Conservation (phyloP, 2,888 invertebrate species). For the Noctua comes region DNA sequence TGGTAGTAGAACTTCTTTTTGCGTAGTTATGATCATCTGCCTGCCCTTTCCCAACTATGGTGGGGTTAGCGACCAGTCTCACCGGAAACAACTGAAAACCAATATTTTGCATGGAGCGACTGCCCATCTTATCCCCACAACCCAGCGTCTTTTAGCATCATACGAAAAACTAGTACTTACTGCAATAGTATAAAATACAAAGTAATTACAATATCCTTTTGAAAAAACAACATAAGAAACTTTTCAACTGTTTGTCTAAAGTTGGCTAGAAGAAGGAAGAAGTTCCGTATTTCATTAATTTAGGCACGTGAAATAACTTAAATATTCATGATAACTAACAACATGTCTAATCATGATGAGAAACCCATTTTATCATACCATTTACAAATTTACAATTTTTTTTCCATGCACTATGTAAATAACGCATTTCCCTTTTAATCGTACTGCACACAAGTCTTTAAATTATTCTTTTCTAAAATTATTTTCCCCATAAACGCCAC, state of each 20-base stretch:
- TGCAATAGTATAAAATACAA: not conserved
- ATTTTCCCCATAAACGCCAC: conserved; percentile 3
- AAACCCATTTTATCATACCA: not conserved
- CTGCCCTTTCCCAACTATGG: not conserved
- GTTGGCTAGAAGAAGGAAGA: not conserved
- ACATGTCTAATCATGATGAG: not conserved
- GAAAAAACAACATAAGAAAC: not conserved
- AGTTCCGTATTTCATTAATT: not conserved
- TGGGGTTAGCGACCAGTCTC: not conserved
- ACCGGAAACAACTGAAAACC: not conserved
- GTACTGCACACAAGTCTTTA: not conserved
- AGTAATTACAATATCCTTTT: not conserved
- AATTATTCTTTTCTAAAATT: not conserved
- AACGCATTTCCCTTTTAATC: not conserved
- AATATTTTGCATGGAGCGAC: not conserved
- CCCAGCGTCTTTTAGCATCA: not conserved
- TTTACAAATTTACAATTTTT: conserved; percentile 3
- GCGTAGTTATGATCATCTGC: not conserved
- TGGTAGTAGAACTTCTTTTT: not conserved
- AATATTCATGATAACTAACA: not conserved
- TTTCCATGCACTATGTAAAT: not conserved
- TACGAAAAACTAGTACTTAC: not conserved
- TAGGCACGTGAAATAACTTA: not conserved
- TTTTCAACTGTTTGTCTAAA: not conserved
- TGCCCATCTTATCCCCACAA: not conserved